These are phyloP conservation scores for Selenia dentaria DNA, from an alignment of 2,888 invertebrate species.

Conservation along the genomic window DNA sequence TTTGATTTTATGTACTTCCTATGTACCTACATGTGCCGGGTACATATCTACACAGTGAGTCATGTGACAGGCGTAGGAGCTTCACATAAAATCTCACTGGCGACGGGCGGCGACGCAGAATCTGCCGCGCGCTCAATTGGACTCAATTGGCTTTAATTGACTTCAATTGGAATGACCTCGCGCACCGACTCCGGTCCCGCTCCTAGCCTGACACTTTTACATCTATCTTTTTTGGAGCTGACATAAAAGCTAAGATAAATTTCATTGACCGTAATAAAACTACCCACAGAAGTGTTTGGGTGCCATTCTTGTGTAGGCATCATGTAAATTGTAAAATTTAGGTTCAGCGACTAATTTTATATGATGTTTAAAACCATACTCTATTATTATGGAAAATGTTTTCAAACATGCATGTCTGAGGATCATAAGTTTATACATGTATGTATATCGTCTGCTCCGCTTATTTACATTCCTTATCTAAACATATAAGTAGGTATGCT, in stretches of 20 bases:
- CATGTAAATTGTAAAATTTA: slow-evolving; percentile 19
- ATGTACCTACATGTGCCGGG: slow-evolving; percentile 23
- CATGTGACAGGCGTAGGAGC: slow-evolving; percentile 78
- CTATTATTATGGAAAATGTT: neutral
- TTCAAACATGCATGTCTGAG: too few relatives aligned
- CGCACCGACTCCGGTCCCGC: slow-evolving; percentile 76
- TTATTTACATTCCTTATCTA: too few relatives aligned
- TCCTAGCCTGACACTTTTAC: slow-evolving; percentile 81
- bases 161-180: slow-evolving; percentile 84
- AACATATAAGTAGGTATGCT: too few relatives aligned
- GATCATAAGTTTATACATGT: too few relatives aligned
- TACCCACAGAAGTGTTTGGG: slow-evolving; percentile 33
- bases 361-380: slow-evolving; percentile 5
- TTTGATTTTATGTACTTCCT: slow-evolving; percentile 10
- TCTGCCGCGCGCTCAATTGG: slow-evolving; percentile 82
- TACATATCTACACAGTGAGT: slow-evolving; percentile 55
- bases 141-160: slow-evolving; percentile 81
- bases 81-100: slow-evolving; percentile 81
- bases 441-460: too few relatives aligned
- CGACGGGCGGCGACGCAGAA: slow-evolving; percentile 76
- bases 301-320: slow-evolving; percentile 18
- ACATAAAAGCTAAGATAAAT: slow-evolving; percentile 75
- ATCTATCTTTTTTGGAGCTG: slow-evolving; percentile 83
- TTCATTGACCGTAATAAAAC: slow-evolving; percentile 64
- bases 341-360: slow-evolving; percentile 5